A percentile compares a stretch with the other conserved stretches of the same genome.
phyloP scores from a whole-genome alignment of 2,888 invertebrate species.

The Amphimallon solstitiale region DNA sequence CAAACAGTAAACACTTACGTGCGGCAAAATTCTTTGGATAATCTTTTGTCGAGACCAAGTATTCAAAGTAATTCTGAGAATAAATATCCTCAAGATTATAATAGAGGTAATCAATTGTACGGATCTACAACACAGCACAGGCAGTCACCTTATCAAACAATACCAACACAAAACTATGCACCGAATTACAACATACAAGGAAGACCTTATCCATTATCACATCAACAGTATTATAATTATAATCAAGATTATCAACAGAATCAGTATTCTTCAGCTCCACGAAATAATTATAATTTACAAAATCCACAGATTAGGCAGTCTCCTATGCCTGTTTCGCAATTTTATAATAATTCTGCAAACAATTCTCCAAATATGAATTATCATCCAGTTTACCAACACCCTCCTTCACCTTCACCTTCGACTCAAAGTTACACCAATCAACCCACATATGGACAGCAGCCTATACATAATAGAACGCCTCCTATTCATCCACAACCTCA shows the following conservation, averaged over 20 bases:
- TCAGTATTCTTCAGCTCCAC: conserved; percentile 43
- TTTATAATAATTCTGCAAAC: conserved; percentile 10
- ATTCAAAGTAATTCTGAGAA: conserved; percentile 5
- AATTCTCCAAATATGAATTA: conserved; percentile 41
- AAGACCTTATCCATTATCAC: conserved; percentile 16
- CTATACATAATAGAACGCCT: conserved; percentile 15
- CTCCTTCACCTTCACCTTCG: conserved; percentile 57
- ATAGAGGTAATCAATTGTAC: conserved; percentile 40
- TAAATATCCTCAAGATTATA: conserved; percentile 28
- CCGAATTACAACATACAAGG: conserved; percentile 14
- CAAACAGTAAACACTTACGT: conserved; percentile 44
- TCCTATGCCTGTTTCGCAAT: conserved; percentile 27
- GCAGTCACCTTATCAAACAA: conserved; percentile 56
- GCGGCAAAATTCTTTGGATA: conserved; percentile 55
- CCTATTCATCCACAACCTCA: conserved; percentile 2
- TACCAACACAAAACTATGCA: conserved; percentile 39
- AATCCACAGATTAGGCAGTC: conserved; percentile 34
- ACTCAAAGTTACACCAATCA: conserved; percentile 46
- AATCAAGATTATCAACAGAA: conserved; percentile 36
- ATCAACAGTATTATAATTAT: conserved; percentile 36
- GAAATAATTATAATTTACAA: conserved; percentile 12
- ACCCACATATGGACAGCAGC: conserved; percentile 11
- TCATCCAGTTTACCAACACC: conserved; percentile 55
- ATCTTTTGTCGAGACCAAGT: conserved; percentile 40
- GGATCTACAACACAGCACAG: conserved; percentile 50